Conservation (phyloP, 1,140 invertebrate species). For the Drosophila lacertosa region DNA sequence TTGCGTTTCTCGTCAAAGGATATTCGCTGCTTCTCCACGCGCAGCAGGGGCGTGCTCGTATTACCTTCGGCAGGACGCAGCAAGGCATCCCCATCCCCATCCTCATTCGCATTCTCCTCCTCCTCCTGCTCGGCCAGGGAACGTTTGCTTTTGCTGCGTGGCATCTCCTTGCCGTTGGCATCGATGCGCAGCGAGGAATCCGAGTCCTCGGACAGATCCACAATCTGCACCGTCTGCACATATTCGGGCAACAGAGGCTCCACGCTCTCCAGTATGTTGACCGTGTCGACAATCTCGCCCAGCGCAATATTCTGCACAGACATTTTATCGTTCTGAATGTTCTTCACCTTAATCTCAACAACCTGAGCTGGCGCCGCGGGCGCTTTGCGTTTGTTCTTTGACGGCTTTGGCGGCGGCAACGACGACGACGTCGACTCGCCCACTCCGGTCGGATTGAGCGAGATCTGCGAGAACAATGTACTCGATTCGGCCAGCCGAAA, state of each 20-base stretch:
- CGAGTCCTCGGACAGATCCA: slow-evolving; percentile 79
- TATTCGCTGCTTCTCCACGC: slow-evolving; percentile 78
- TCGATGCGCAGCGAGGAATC: slow-evolving; percentile 74
- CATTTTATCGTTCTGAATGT: slow-evolving; percentile 82
- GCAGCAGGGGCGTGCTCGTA: slow-evolving; percentile 70
- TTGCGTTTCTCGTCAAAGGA: slow-evolving; percentile 83
- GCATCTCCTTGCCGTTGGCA: slow-evolving; percentile 56
- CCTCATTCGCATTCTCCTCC: slow-evolving; percentile 12
- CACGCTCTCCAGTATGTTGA: slow-evolving; percentile 81
- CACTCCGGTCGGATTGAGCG: slow-evolving; percentile 64
- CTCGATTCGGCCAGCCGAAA: slow-evolving; percentile 88
- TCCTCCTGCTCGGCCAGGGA: slow-evolving; percentile 55
- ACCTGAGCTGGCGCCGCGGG: slow-evolving; percentile 62
- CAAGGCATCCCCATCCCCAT: slow-evolving; percentile 30
- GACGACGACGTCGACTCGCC: background rate
- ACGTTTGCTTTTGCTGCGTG: slow-evolving; percentile 70
- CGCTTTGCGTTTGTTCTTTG: slow-evolving; percentile 66
- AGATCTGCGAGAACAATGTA: slow-evolving; percentile 89
- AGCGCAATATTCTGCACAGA: slow-evolving; percentile 76
- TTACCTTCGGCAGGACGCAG: slow-evolving; percentile 58
- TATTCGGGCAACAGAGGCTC: slow-evolving; percentile 79
- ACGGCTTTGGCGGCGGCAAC: slow-evolving; percentile 45
- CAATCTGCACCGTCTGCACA: slow-evolving; percentile 83
- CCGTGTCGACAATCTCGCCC: slow-evolving; percentile 79
- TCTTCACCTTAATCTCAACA: slow-evolving; percentile 78